phyloP scores from a whole-genome alignment of 2,113 vertebrate species.

The Nerophis lumbriciformis region DNA sequence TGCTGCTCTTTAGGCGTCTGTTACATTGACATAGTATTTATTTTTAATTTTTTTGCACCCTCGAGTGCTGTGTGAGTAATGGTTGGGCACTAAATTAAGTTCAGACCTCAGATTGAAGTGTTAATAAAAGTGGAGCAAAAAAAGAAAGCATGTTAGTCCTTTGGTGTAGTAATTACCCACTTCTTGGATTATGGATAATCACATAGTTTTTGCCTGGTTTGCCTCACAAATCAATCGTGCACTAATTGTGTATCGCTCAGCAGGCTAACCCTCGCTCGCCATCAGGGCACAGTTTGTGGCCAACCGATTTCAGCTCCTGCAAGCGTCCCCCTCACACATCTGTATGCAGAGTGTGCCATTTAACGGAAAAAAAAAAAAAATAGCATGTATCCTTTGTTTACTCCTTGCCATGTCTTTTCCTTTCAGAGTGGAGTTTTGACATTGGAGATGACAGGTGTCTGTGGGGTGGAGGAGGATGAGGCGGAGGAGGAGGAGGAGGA shows the following conservation, averaged over 20 bases:
- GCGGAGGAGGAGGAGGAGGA: conserved; percentile 39
- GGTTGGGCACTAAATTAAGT: not conserved
- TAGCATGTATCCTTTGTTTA: conserved; percentile 71
- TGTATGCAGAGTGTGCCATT: conserved; percentile 63
- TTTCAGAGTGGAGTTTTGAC: conserved; percentile 64
- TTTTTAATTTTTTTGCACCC: too few relatives aligned
- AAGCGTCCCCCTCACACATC: conserved; percentile 46
- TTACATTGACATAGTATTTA: too few relatives aligned
- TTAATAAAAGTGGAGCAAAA: not conserved
- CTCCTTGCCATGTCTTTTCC: conserved; percentile 66
- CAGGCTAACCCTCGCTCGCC: not conserved
- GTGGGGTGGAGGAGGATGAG: conserved; percentile 57
- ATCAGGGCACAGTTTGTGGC: conserved; percentile 11
- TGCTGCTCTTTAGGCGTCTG: too few relatives aligned
- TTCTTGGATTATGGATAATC: too few relatives aligned
- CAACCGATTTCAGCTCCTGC: conserved; percentile 26
- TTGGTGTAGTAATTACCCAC: too few relatives aligned
- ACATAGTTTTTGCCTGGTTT: too few relatives aligned
- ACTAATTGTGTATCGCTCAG: not conserved
- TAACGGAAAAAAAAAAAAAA: conserved; percentile 20
- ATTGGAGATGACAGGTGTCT: conserved; percentile 73
- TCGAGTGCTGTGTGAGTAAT: too few relatives aligned
- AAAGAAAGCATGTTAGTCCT: not conserved
- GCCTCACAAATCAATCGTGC: too few relatives aligned
- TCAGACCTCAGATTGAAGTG: not conserved